Base-by-base conservation (phyloP, 2,113 vertebrate genomes). In the Triplophysa siluroides region DNA sequence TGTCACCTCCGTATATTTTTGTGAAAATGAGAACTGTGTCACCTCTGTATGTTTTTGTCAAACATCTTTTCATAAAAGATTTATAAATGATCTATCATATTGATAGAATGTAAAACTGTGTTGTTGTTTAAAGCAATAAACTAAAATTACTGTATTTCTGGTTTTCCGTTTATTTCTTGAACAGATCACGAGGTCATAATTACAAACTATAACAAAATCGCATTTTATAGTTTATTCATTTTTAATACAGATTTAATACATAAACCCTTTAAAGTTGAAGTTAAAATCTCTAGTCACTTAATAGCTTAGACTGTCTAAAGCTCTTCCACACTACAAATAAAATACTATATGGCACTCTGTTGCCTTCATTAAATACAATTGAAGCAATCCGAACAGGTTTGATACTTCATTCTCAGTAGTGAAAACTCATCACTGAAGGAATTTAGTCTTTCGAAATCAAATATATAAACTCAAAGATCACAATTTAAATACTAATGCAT, bases 31-130 rank as follows among this genome's bases (percentile, higher is more conserved):
- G n/a, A n/a, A n/a, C 54, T 21, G n/a, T n/a, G 41, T 68, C 29
- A 47, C 62, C 69, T 72, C 71, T 43, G 50, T 61, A 54, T 65
- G 54, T 72, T 83, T 64, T 47, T 66, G 52, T 38, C 8, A 54
- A 54, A 56, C 68, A 68, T 21, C 61, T 61, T 33, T 81, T 50
- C 77, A 23, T 6, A 60, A 61, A 23, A 62, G 41, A 19, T 75
- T 3, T 47, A 18, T 71, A 71, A 29, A 18, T 3, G 1, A 78
- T 69, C 81, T 78, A 83, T 86, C 85, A 88, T n/a, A 72, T 85
- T 88, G 86, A 86, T 83, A 78, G 81, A 56, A 72, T 66, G 79
- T 82, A 47, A 78, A 62, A 58, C 24, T 71, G 38, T 61, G 72
- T 80, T 83, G 79, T 76, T 83, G 38, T 13, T 54, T 12, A 62